A percentile compares a stretch with the other conserved stretches of the same genome.
These are phyloP conservation scores for Patella pellucida DNA, from an alignment of 2,888 invertebrate genomes.

Conservation along the genomic window DNA sequence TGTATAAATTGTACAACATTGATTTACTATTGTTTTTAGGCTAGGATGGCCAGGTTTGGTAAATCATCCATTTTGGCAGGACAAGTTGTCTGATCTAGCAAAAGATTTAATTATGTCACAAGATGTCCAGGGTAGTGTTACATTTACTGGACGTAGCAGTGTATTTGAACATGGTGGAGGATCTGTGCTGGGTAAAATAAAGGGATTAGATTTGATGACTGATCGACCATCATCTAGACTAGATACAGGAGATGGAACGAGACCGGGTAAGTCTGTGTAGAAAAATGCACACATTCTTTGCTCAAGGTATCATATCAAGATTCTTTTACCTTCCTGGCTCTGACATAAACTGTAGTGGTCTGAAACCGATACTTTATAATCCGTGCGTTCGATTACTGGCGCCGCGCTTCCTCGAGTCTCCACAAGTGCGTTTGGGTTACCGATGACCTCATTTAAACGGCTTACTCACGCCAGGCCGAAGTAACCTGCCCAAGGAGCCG, in stretches of 20 bases:
- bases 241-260: slow-evolving; percentile 41
- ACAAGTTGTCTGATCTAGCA: slow-evolving; percentile 60
- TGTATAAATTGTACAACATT: background rate
- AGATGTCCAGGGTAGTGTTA: slow-evolving; percentile 48
- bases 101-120: slow-evolving; percentile 56
- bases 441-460: too few species aligned
- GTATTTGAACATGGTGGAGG: slow-evolving; percentile 58
- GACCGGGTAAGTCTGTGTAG: slow-evolving; percentile 44
- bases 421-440: too few species aligned
- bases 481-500: too few species aligned
- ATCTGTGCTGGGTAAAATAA: slow-evolving; percentile 57
- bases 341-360: too few species aligned
- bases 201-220: slow-evolving; percentile 53
- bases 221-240: slow-evolving; percentile 48
- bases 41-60: slow-evolving; percentile 68
- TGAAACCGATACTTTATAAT: too few species aligned
- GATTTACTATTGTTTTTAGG: slow-evolving; percentile 39
- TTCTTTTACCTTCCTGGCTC: too few species aligned
- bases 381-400: too few species aligned
- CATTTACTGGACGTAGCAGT: slow-evolving; percentile 49
- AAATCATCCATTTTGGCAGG: slow-evolving; percentile 70
- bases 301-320: too few species aligned
- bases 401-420: too few species aligned
- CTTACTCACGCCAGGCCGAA: too few species aligned
- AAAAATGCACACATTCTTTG: too few species aligned